Percentiles rank a stretch among this genome's conserved stretches.
phyloP scores from a whole-genome alignment of 2,113 vertebrate species.

The Rafetus swinhoei region DNA sequence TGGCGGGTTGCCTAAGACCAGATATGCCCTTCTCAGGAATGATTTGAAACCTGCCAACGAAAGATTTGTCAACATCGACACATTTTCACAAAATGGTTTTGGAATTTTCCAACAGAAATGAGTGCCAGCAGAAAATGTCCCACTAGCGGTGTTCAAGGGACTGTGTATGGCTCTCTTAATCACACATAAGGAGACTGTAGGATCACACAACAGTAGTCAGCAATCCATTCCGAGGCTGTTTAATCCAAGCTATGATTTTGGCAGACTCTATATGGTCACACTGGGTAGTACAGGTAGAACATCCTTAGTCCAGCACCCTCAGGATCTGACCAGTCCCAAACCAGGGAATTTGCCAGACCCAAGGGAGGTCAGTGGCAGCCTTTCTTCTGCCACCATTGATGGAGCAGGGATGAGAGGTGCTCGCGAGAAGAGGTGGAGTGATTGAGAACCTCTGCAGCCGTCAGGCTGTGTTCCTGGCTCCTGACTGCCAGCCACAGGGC shows the following conservation, averaged over 20 bases:
- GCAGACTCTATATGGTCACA: neutral
- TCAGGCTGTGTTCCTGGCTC: too few relatives aligned
- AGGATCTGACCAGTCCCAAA: too few relatives aligned
- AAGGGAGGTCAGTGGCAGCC: too few relatives aligned
- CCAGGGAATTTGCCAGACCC: too few relatives aligned
- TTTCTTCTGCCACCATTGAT: too few relatives aligned
- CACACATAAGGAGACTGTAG: neutral
- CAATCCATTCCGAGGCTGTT: neutral
- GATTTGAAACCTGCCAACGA: neutral
- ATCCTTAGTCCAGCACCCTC: too few relatives aligned
- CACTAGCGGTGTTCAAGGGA: neutral
- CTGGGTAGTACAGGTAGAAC: neutral
- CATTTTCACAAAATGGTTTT: neutral
- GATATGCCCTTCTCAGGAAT: neutral
- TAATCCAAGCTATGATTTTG: neutral
- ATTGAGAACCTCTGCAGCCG: too few relatives aligned
- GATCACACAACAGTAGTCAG: neutral
- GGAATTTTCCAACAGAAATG: neutral
- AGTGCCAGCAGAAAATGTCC: neutral
- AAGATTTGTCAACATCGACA: neutral
- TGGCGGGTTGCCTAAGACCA: neutral
- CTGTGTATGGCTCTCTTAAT: neutral
- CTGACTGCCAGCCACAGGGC: too few relatives aligned
- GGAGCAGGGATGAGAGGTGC: too few relatives aligned
- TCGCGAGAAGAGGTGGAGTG: too few relatives aligned